Evolutionary conservation across 2,113 vertebrate species (phyloP).

Genomic region (Misgurnus anguillicaudatus): DNA sequence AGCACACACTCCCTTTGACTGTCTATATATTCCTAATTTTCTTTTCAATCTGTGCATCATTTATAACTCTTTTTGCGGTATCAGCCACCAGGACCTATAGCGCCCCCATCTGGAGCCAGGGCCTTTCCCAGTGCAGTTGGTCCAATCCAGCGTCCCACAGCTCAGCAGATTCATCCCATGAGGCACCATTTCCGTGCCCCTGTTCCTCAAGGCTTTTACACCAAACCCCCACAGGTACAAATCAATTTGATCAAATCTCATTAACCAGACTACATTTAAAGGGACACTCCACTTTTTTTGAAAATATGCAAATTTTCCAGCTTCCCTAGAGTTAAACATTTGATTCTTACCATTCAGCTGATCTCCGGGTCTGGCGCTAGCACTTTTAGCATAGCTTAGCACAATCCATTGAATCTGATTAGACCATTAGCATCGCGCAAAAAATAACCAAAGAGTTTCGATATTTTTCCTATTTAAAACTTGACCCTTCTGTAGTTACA

Average conservation of each 20-base stretch:
- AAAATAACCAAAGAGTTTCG: too few species aligned
- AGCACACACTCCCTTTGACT: not conserved
- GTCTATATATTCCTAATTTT: not conserved
- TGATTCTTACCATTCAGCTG: too few species aligned
- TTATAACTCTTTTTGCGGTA: not conserved
- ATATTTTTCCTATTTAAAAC: too few species aligned
- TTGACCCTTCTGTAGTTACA: too few species aligned
- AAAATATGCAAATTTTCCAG: too few species aligned
- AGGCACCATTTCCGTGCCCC: constrained; percentile 32
- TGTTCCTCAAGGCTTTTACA: constrained; percentile 38
- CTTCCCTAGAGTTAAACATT: too few species aligned
- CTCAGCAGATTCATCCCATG: constrained; percentile 51
- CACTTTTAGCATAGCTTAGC: too few species aligned
- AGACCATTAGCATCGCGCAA: too few species aligned
- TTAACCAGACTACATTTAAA: not conserved
- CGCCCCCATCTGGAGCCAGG: constrained; percentile 49
- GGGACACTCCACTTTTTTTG: too few species aligned
- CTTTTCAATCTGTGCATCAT: not conserved
- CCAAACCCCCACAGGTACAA: constrained; percentile 45
- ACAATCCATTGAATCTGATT: too few species aligned
- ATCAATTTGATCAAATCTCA: not conserved
- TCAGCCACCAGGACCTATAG: constrained; percentile 59
- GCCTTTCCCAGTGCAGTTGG: constrained; percentile 18
- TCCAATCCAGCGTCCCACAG: constrained; percentile 7
- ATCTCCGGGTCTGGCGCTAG: too few species aligned